A percentile compares a stretch with the other conserved stretches of the same genome.
Conservation (phyloP, 2,113 vertebrate species). For the Heptranchias perlo region DNA sequence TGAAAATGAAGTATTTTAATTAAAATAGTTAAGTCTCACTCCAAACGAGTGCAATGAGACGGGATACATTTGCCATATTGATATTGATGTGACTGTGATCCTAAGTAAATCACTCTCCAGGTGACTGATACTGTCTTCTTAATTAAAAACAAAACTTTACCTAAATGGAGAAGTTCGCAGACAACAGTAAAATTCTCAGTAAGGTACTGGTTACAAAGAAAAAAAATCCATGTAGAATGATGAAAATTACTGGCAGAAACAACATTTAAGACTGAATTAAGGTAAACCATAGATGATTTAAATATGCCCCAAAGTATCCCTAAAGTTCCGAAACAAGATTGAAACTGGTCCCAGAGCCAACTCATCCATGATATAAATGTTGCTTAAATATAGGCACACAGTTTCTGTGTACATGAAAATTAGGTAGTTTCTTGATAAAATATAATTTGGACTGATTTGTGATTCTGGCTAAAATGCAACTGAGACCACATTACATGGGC, state of each 20-base stretch:
- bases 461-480: background rate
- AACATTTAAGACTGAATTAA: background rate
- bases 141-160: background rate
- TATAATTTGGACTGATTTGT: background rate
- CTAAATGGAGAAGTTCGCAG: too few species aligned
- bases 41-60: too few species aligned
- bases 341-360: background rate
- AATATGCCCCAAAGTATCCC: background rate
- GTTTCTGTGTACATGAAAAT: background rate
- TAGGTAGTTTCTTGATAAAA: too few species aligned
- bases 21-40: too few species aligned
- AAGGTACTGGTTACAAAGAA: background rate
- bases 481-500: background rate
- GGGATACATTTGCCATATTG: too few species aligned
- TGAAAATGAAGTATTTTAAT: too few species aligned
- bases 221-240: background rate
- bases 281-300: background rate
- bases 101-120: background rate
- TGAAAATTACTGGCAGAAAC: background rate
- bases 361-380: background rate
- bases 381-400: background rate
- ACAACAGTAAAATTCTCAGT: background rate
- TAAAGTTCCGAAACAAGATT: background rate
- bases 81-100: too few species aligned
- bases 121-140: background rate